Base-by-base conservation (phyloP, 1,140 invertebrate genomes). In the Chymomyza costata region DNA sequence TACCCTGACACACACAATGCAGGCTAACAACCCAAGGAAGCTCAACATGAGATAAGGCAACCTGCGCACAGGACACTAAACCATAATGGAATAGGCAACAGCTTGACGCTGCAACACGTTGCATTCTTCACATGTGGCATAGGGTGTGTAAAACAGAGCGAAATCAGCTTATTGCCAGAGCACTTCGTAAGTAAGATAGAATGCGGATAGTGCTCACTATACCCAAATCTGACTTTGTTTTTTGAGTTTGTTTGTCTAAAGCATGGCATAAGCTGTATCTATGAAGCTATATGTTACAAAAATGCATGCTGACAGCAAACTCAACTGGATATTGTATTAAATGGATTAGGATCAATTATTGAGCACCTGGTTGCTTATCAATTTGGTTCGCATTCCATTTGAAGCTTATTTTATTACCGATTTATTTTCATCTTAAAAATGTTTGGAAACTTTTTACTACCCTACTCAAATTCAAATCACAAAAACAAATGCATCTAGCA, bases 401-500 rank as follows among this genome's bases (percentile, higher is more conserved):
- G 28, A n/a, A n/a, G n/a, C 11, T 13, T 25, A 6, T 21, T 13
- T 43, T 11, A 39, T 16, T 8, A 50, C 25, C 14, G 21, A n/a
- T 30, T 40, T 5, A 10, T 19, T 13, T 13, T 38, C 41, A 44
- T 19, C 15, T 15, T 16, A 32, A n/a, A n/a, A 16, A 37, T 13
- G 11, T 31, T 44, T 25, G n/a, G n/a, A n/a, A 21, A 10, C 41
- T n/a, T 21, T 8, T 15, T 43, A 14, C 2, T 15, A 8, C 25
- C n/a, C 38, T 14, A 8, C 14, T 16, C 40, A 30, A 14, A 67
- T 67, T 48, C 43, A 59, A 73, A 74, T 73, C 38, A 49, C 25
- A 49, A 56, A n/a, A 44, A 70, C 61, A 73, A 74, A 74, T 74
- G 56, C 56, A 39, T 58, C 46, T 70, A 62, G 46, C 46, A 58